phyloP scores from a whole-genome alignment of 2,888 invertebrate genomes.

The Meta bourneti region DNA sequence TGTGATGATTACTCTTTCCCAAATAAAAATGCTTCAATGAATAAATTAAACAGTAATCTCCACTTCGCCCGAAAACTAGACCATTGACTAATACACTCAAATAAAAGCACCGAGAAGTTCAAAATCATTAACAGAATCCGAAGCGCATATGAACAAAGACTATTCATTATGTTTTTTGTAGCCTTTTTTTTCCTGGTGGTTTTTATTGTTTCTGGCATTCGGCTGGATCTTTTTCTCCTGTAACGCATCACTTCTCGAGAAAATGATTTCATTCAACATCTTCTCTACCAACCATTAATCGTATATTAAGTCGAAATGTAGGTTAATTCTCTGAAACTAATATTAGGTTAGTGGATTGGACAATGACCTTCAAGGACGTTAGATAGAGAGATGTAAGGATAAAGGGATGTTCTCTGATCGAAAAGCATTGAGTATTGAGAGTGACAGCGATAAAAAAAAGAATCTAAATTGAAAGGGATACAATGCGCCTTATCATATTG shows the following conservation, averaged over 20 bases:
- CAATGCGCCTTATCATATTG: too few relatives aligned
- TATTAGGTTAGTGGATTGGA: constrained; percentile 75
- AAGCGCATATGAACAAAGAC: not conserved
- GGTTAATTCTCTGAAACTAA: constrained; percentile 71
- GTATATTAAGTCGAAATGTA: constrained; percentile 68
- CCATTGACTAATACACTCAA: not conserved
- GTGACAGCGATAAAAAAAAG: not conserved
- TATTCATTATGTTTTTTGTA: constrained; percentile 11
- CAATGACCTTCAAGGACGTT: constrained; percentile 67
- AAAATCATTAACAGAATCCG: constrained; percentile 15
- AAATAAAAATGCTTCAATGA: not conserved
- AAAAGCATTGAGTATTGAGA: not conserved
- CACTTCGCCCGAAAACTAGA: not conserved
- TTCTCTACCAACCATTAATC: constrained; percentile 52
- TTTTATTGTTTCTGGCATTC: constrained; percentile 7
- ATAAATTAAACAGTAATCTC: not conserved
- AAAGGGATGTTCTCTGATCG: not conserved
- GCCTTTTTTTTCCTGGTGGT: constrained; percentile 19
- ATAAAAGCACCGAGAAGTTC: not conserved
- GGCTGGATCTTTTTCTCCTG: constrained; percentile 13
- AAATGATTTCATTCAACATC: constrained; percentile 43
- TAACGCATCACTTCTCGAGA: constrained; percentile 60
- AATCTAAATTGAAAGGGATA: too few relatives aligned
- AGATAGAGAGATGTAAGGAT: not conserved
- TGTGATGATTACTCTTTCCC: too few relatives aligned